These are phyloP conservation scores for Pseudochirops corinnae DNA, from an alignment of 2,797 vertebrate genomes.

Conservation along the genomic window DNA sequence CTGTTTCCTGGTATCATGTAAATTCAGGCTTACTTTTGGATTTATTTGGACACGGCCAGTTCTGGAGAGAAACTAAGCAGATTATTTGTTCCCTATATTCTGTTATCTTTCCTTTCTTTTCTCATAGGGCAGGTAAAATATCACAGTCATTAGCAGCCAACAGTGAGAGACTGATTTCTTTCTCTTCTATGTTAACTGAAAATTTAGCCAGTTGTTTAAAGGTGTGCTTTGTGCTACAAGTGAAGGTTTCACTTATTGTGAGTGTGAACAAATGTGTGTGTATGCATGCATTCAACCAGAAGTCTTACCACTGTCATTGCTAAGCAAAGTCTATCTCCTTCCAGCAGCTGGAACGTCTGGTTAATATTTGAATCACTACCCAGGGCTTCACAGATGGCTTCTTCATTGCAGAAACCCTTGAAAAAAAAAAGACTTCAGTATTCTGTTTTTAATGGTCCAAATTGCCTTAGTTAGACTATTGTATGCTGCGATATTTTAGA, in stretches of 20 bases:
- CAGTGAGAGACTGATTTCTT: slow-evolving; percentile 10
- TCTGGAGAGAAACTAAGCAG: background rate
- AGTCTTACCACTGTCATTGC: background rate
- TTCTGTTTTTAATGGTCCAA: slow-evolving; percentile 1
- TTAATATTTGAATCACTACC: slow-evolving; percentile 11
- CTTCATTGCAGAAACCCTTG: slow-evolving; percentile 22
- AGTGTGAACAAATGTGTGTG: background rate
- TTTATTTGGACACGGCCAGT: slow-evolving; percentile 9
- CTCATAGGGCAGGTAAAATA: background rate
- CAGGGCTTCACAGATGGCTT: background rate
- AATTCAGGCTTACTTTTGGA: slow-evolving; percentile 20
- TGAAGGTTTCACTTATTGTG: background rate
- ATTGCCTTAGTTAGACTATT: slow-evolving; percentile 9
- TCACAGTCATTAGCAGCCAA: background rate
- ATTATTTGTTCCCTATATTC: background rate
- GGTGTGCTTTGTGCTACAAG: background rate
- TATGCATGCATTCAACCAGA: background rate
- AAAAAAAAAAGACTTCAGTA: slow-evolving; percentile 3
- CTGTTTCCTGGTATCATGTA: background rate
- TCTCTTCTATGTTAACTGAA: slow-evolving; percentile 20
- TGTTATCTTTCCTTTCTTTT: background rate
- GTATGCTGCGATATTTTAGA: background rate
- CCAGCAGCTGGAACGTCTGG: background rate
- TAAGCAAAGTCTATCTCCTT: background rate
- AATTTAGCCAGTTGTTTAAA: slow-evolving; percentile 39